Conservation (phyloP, 2,797 vertebrate species). For the Melopsittacus undulatus region DNA sequence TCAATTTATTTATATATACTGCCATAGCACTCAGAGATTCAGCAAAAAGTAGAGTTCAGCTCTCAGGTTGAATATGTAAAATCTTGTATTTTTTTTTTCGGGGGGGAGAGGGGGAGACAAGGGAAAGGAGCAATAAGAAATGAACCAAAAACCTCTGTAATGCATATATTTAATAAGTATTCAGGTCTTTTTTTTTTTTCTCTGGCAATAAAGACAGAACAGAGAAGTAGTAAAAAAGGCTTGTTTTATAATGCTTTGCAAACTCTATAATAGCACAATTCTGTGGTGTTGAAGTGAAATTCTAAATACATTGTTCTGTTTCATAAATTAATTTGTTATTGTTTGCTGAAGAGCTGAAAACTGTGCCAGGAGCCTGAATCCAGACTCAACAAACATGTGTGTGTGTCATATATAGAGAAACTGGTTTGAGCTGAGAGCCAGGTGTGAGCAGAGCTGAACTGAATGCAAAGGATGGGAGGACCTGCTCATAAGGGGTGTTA, state of each 20-base stretch:
- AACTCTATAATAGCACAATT: background rate
- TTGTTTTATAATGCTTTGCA: background rate
- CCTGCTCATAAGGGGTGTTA: background rate
- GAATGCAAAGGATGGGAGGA: background rate
- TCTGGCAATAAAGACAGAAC: background rate
- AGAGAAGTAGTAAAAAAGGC: background rate
- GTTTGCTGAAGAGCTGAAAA: constrained; percentile 2
- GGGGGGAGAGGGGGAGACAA: accelerated
- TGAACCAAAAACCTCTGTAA: background rate
- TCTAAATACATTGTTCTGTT: background rate
- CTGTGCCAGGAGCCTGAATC: background rate
- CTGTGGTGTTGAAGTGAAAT: background rate
- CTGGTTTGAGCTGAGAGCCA: background rate
- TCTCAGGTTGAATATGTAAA: background rate
- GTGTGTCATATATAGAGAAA: accelerated
- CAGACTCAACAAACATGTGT: background rate
- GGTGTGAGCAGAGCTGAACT: background rate
- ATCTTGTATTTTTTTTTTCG: too few relatives aligned
- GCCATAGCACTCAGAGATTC: background rate
- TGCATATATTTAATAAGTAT: background rate
- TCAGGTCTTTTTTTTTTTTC: background rate
- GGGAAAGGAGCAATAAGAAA: background rate
- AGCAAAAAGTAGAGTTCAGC: background rate
- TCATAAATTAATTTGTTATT: constrained; percentile 4
- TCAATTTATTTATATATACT: background rate